Evolutionary conservation across 1,140 invertebrate species (phyloP), one percentile per base, ranked within the genome.

Genomic region (Drosophila seguyi): DNA sequence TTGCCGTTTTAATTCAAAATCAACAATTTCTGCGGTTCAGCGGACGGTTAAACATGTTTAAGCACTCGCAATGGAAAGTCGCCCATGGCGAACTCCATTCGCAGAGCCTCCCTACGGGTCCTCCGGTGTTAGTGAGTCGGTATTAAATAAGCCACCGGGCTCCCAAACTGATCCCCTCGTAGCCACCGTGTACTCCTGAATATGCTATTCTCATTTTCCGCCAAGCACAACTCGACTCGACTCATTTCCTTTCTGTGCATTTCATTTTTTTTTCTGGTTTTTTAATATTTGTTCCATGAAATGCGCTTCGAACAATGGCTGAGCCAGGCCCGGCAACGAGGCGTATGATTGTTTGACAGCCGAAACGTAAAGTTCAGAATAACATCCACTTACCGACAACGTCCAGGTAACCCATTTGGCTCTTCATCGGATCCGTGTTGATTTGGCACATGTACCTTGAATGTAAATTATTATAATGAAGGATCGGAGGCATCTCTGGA

Each of bases 381-480:
- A 71, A 44, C 50, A 29, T n/a, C 39, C 48, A 94, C 96, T 95
- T 93, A 98, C 97, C 97, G 18, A 98, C 97, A 76, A 98, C 96
- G 91, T 97, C 95, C 44, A 98, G 93, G 93, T 97, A 98, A 29
- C 97, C 97, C 42, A 97, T 96, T 94, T 96, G 96, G 92, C 95
- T 97, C 91, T 96, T 97, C 96, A 97, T 97, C 16, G 96, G 95
- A 86, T 96, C 96, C 31, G 97, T 97, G 93, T 97, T 98, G 74
- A 97, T 96, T 93, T 97, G 96, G 91, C 96, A 96, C 94, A 97
- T 97, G 94, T 98, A 97, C 83, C 83, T 86, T 18, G 1, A 22
- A 29, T 3, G 18, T n/a, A 3, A 42, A 47, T 48, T 16, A 38
- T 38, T n/a, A 31, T 20, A n/a, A 36, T 8, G 13, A 42, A 13